phyloP scores from a whole-genome alignment of 2,797 vertebrate genomes.

The Propithecus perrieri region DNA sequence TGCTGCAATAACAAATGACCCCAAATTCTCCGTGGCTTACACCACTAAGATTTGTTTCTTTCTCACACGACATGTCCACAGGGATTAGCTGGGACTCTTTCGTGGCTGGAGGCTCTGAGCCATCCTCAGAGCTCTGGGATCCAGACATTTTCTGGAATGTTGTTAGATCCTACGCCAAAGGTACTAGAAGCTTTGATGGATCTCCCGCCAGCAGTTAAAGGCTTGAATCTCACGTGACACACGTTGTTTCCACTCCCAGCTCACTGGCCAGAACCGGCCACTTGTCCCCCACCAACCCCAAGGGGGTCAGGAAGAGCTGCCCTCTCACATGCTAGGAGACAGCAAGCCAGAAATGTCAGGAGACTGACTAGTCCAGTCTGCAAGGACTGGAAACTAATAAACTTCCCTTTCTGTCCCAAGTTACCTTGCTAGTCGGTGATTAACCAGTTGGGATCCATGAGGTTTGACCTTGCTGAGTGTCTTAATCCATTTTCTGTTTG shows the following conservation, averaged over 20 bases:
- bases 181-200: neutral
- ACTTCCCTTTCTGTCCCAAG: neutral
- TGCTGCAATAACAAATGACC: neutral
- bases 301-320: neutral
- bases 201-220: neutral
- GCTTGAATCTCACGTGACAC: neutral
- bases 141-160: neutral
- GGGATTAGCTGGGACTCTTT: neutral
- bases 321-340: no score
- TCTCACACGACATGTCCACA: neutral
- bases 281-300: neutral
- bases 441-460: neutral
- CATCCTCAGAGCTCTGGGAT: neutral
- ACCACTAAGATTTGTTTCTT: neutral
- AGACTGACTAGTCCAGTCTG: neutral
- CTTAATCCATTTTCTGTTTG: neutral
- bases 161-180: neutral
- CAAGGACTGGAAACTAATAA: neutral
- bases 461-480: conserved; percentile 35
- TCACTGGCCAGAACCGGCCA: neutral
- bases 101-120: neutral
- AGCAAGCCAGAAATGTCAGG: neutral
- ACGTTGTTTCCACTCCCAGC: neutral
- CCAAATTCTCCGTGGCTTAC: neutral
- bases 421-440: neutral